Conservation (phyloP, 2,797 vertebrate species). For the Anomalospiza imberbis region DNA sequence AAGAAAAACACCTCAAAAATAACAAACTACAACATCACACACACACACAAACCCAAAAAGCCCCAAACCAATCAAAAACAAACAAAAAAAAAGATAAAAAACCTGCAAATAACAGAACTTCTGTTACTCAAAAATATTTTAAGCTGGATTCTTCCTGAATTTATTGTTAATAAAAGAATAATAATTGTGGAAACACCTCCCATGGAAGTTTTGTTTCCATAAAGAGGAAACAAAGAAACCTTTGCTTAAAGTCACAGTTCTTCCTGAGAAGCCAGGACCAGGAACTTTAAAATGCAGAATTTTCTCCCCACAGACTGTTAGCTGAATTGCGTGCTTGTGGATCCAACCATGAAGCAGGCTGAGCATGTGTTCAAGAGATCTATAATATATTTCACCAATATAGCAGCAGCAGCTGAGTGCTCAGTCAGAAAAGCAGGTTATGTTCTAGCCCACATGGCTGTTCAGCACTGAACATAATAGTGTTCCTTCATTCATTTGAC, state of each 20-base stretch:
- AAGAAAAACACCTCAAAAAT: too few relatives aligned
- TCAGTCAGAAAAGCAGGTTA: neutral
- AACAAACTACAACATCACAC: neutral
- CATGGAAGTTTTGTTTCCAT: neutral
- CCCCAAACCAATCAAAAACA: neutral
- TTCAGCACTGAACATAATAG: neutral
- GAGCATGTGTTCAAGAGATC: neutral
- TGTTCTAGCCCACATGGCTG: neutral
- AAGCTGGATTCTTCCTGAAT: neutral
- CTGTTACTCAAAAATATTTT: neutral
- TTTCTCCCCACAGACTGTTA: neutral
- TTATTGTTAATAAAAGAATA: neutral
- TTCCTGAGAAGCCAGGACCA: neutral
- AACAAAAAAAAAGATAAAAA: neutral
- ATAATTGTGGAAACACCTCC: neutral
- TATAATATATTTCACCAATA: neutral
- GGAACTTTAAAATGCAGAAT: neutral
- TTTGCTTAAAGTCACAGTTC: neutral
- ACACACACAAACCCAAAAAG: accelerated
- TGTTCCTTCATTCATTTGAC: neutral
- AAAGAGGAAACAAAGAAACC: neutral
- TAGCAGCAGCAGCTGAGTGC: neutral
- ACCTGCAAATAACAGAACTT: accelerated
- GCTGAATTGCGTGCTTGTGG: neutral
- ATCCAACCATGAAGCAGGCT: neutral